Percentiles rank a stretch among this genome's conserved stretches.
These are phyloP conservation scores for Tetramorium bicarinatum DNA, from an alignment of 2,888 invertebrate species.

Conservation along the genomic window DNA sequence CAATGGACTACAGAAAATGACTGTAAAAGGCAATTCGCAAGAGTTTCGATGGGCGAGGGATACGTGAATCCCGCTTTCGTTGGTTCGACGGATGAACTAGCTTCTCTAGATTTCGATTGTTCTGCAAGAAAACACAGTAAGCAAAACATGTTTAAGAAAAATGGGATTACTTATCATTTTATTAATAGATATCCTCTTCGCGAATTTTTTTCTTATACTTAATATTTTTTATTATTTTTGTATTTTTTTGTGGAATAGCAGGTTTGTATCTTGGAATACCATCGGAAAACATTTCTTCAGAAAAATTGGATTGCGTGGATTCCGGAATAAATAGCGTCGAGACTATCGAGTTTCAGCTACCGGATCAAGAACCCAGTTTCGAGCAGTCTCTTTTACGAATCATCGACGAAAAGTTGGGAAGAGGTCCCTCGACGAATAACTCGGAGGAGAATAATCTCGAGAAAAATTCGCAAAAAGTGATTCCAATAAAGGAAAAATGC, in stretches of 20 bases:
- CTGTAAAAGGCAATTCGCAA: constrained; percentile 22
- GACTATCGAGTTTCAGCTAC: constrained; percentile 83
- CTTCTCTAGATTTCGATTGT: constrained; percentile 78
- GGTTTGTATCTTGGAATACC: constrained; percentile 63
- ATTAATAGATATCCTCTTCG: not conserved
- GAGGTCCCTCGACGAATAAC: constrained; percentile 66
- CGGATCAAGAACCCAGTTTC: constrained; percentile 81
- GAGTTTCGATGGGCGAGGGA: constrained; percentile 66
- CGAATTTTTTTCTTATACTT: too few species aligned
- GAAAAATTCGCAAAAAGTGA: constrained; percentile 36
- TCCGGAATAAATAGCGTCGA: constrained; percentile 85
- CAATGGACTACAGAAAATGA: constrained; percentile 40
- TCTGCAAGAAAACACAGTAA: constrained; percentile 38
- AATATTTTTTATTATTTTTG: not conserved
- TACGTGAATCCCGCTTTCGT: constrained; percentile 82
- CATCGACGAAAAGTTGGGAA: constrained; percentile 84
- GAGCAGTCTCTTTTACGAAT: constrained; percentile 84
- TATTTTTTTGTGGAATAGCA: constrained; percentile 11
- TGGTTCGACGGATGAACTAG: constrained; percentile 80
- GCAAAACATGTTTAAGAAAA: not conserved
- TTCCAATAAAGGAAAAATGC: constrained; percentile 60
- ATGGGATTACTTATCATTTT: not conserved
- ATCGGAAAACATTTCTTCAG: constrained; percentile 67
- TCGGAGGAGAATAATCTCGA: constrained; percentile 44
- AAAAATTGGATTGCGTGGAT: constrained; percentile 82